Percentiles rank a stretch among this genome's conserved stretches.
phyloP scores from a whole-genome alignment of 2,113 vertebrate species.

The Oenanthe melanoleuca region DNA sequence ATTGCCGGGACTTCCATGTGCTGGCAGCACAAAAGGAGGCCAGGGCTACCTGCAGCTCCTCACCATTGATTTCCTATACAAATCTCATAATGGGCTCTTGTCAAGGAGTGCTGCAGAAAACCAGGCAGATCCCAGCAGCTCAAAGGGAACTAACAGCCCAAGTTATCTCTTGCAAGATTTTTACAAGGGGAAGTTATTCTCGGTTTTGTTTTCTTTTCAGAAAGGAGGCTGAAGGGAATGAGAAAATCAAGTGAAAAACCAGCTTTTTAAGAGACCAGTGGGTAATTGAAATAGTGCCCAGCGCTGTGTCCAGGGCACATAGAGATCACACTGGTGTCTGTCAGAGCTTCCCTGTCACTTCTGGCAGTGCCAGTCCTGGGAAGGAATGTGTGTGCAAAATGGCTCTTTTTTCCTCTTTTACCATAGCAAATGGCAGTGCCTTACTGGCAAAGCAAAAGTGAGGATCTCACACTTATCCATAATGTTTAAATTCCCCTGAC shows the following conservation, averaged over 20 bases:
- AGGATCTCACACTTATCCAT: not conserved
- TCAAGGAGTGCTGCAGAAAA: not conserved
- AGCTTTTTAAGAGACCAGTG: fast-evolving
- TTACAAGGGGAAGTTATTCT: not conserved
- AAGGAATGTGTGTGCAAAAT: not conserved
- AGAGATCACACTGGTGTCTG: not conserved
- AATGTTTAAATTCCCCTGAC: not conserved
- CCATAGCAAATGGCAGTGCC: not conserved
- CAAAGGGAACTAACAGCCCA: not conserved
- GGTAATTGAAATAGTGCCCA: not conserved
- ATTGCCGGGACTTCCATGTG: not conserved
- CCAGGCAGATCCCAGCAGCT: not conserved
- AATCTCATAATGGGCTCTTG: not conserved
- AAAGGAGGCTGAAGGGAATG: not conserved
- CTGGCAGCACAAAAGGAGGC: not conserved
- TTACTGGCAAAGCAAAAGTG: not conserved
- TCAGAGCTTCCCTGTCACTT: not conserved
- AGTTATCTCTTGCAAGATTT: not conserved
- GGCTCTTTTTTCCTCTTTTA: not conserved
- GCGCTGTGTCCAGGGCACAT: not conserved
- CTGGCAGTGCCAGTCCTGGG: not conserved
- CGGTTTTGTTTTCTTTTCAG: not conserved
- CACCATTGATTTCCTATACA: not conserved
- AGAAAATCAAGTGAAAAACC: not conserved
- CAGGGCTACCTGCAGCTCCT: constrained; percentile 27